Base-by-base conservation (phyloP, 2,113 vertebrate species). In the Tympanuchus pallidicinctus region DNA sequence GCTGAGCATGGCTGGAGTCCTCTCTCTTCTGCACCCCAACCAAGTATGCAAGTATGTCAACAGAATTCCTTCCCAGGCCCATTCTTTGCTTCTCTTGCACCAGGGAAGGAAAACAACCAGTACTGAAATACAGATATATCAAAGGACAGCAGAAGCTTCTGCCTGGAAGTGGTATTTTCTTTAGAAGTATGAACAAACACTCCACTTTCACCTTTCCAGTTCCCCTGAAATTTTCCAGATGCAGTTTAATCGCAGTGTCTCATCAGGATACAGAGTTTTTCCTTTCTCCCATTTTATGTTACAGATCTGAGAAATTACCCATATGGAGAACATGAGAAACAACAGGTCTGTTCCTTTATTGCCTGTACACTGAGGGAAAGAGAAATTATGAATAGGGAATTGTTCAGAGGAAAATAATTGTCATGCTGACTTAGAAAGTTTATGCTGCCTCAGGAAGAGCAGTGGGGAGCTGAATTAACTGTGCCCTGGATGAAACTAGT, bases 1-100 rank as follows among this genome's bases (percentile, higher is more conserved):
- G 19, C 10, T 67, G 17, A 13, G 24, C 15, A 27, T 0, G 0
- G 30, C 38, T 38, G 20, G 11, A 73, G 4, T 6, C 25, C 40
- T 65, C 21, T 42, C 28, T 48, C 25, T 21, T 63, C 45, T 81
- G 14, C 43, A 70, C 9, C 21, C 16, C 9, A 24, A 47, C 2
- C 11, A 40, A 43, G 2, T n/a, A 13, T 24, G 7, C 15, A 34
- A 13, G 34, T 12, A 67, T 69, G 76, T 48, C 30, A 70, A 48
- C 7, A 24, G 8, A 64, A 56, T 78, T 52, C 74, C 13, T 71
- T 75, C 42, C 34, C n/a, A 83, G 30, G 15, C 12, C 17, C 9
- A 66, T 0, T 0, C 24, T 12, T 63, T 57, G 11, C 34, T 65
- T 11, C 27, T 36, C n/a, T 15, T 43, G 56, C 15, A 73, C 11